Percentiles rank a stretch among this genome's conserved stretches.
Evolutionary conservation across 1,140 invertebrate species (phyloP).

Genomic region (Centruroides sculpturatus): DNA sequence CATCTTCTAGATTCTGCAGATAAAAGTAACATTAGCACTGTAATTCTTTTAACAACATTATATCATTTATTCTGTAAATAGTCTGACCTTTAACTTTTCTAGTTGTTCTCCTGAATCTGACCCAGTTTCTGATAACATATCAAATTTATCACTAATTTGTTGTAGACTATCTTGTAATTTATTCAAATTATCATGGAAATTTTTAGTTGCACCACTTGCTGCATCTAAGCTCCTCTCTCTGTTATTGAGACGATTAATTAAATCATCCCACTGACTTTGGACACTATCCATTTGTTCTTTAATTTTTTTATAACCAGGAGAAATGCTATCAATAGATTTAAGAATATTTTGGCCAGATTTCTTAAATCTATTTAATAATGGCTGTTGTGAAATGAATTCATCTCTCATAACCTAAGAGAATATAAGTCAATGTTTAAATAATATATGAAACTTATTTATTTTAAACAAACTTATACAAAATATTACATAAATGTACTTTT

Average conservation of each 20-base stretch:
- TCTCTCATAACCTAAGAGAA: constrained; percentile 73
- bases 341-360: constrained; percentile 62
- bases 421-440: not conserved
- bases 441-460: too few species aligned
- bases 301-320: constrained; percentile 53
- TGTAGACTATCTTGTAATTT: constrained; percentile 64
- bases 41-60: too few species aligned
- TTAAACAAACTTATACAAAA: too few species aligned
- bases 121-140: constrained; percentile 50
- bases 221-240: constrained; percentile 68
- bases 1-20: constrained; percentile 57
- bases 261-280: constrained; percentile 55
- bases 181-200: constrained; percentile 72
- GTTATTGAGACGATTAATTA: constrained; percentile 60
- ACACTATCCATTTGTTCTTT: constrained; percentile 37
- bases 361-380: constrained; percentile 68
- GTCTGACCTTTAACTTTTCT: constrained; percentile 45
- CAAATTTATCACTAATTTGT: constrained; percentile 67
- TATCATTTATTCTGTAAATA: too few species aligned
- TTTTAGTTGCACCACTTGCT: constrained; percentile 70
- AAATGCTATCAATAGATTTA: constrained; percentile 47
- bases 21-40: not conserved
- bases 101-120: constrained; percentile 70
- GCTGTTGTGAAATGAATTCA: constrained; percentile 80
- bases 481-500: too few species aligned